phyloP scores from a whole-genome alignment of 2,113 vertebrate species.

The Brachyhypopomus occidentalis region DNA sequence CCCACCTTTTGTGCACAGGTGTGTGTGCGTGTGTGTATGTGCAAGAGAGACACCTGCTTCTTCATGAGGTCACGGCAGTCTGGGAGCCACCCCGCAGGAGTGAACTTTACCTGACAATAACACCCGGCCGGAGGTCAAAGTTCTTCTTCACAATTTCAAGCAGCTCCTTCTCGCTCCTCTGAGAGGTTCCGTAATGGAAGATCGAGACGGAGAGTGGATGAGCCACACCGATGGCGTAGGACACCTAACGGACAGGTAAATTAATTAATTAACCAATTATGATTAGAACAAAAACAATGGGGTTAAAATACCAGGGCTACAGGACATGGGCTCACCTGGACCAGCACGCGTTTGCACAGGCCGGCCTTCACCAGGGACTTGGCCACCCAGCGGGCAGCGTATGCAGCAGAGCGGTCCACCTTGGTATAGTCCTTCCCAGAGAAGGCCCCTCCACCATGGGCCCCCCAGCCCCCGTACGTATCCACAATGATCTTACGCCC shows the following conservation, averaged over 20 bases:
- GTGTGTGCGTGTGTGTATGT: neutral
- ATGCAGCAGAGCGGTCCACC: conserved; percentile 93
- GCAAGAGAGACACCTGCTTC: neutral
- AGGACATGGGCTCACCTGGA: conserved; percentile 74
- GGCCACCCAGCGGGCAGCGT: conserved; percentile 95
- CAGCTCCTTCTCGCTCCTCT: conserved; percentile 88
- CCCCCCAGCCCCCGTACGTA: conserved; percentile 94
- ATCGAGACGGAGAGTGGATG: conserved; percentile 94
- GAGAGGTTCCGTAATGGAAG: conserved; percentile 94
- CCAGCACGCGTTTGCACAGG: conserved; percentile 90
- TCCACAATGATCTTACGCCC: conserved; percentile 96
- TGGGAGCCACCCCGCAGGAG: conserved; percentile 11
- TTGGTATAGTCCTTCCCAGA: conserved; percentile 98
- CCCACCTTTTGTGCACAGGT: neutral
- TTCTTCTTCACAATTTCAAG: conserved; percentile 92
- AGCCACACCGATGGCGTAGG: conserved; percentile 92
- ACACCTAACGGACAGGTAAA: conserved; percentile 72
- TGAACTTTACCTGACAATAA: conserved; percentile 91
- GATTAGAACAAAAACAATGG: neutral
- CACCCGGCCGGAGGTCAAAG: conserved; percentile 94
- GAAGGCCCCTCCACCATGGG: conserved; percentile 93
- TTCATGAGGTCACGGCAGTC: neutral
- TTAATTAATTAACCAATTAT: too few species aligned
- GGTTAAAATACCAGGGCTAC: too few species aligned
- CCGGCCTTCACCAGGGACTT: conserved; percentile 92